These are phyloP conservation scores for Spinibarbus caldwelli DNA, from an alignment of 2,797 vertebrate genomes.

Conservation along the genomic window DNA sequence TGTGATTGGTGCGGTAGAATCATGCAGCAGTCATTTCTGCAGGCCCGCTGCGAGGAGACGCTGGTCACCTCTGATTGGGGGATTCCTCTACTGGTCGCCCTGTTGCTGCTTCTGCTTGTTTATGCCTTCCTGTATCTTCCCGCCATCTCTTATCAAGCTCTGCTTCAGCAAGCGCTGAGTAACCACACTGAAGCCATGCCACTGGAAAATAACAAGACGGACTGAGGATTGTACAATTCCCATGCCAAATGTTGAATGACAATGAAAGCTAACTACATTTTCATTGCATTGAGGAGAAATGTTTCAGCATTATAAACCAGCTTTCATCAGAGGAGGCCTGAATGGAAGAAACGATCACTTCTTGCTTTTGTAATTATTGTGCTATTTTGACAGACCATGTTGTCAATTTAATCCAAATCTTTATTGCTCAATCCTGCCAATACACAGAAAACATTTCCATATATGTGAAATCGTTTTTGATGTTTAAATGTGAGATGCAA, in stretches of 20 bases:
- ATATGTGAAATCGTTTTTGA: neutral
- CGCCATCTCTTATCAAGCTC: constrained; percentile 68
- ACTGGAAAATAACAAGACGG: neutral
- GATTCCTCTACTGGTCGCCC: constrained; percentile 73
- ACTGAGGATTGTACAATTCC: constrained; percentile 24
- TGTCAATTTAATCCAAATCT: neutral
- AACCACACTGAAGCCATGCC: constrained; percentile 44
- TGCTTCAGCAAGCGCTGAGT: constrained; percentile 39
- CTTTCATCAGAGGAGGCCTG: neutral
- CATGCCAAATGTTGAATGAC: neutral
- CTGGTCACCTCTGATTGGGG: constrained; percentile 78
- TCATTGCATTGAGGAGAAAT: neutral
- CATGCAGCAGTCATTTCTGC: constrained; percentile 70
- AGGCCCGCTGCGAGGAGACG: constrained; percentile 77
- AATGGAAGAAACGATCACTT: neutral
- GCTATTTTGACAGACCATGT: neutral
- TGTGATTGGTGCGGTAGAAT: constrained; percentile 17
- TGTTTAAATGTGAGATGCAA: neutral
- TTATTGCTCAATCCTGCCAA: neutral
- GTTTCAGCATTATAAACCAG: neutral
- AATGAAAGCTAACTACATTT: neutral
- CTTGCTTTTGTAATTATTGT: neutral
- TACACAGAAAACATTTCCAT: neutral
- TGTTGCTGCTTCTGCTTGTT: constrained; percentile 75
- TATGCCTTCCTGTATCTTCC: constrained; percentile 80